These are phyloP conservation scores for Drosophila nr. fundita DNA, from an alignment of 2,888 invertebrate genomes.

Conservation along the genomic window DNA sequence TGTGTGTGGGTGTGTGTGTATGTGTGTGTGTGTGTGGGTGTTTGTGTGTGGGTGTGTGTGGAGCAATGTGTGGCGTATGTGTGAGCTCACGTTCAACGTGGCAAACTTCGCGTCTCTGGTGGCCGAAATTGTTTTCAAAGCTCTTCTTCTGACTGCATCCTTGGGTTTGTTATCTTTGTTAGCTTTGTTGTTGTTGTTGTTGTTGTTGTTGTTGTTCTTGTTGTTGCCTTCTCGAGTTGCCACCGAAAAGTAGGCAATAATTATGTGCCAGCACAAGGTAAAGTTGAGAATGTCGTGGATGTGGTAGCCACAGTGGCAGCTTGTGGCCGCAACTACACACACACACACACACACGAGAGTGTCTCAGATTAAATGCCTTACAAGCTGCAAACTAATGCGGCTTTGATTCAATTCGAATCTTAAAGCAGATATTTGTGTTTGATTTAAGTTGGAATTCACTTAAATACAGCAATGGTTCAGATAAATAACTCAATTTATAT, in stretches of 20 bases:
- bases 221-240: slow-evolving; percentile 15
- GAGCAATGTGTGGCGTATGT: slow-evolving; percentile 4
- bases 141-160: slow-evolving; percentile 41
- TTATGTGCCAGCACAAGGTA: slow-evolving; percentile 58
- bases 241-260: slow-evolving; percentile 67
- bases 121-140: slow-evolving; percentile 69
- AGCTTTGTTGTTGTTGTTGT: background rate
- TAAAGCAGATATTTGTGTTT: background rate
- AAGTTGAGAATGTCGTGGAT: slow-evolving; percentile 6
- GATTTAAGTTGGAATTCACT: background rate
- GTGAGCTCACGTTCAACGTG: slow-evolving; percentile 34
- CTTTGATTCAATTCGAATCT: background rate
- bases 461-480: background rate
- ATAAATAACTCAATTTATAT: no score
- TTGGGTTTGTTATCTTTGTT: slow-evolving; percentile 16
- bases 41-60: background rate
- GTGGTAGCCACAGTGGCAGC: slow-evolving; percentile 9
- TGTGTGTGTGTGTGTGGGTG: slow-evolving; percentile 7
- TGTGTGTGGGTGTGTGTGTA: slow-evolving; percentile 2
- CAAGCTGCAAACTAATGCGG: background rate
- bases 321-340: slow-evolving; percentile 3
- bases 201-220: slow-evolving; percentile 1
- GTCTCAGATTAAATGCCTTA: slow-evolving; percentile 10
- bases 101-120: slow-evolving; percentile 54
- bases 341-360: background rate